Evolutionary conservation across 2,113 vertebrate genomes (phyloP), one percentile per base, ranked within the genome.

Genomic region (Salvelinus fontinalis): DNA sequence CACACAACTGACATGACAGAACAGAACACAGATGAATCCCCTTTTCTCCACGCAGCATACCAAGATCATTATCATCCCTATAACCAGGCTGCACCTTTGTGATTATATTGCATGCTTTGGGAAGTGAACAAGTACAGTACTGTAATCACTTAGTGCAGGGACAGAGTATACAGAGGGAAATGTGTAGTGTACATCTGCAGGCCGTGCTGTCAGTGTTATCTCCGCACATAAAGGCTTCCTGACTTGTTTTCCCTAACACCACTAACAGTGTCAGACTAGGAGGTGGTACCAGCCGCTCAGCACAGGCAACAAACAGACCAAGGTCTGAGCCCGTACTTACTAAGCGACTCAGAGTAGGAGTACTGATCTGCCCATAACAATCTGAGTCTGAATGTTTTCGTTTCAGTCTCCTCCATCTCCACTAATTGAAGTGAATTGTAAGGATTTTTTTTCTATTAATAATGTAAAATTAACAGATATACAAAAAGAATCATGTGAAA

Each of bases 141-240:
- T 66, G 75, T 71, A 62, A 72, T 81, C 12, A 22, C 12, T 48
- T 71, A 34, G 4, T 48, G 9, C 12, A 14, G 44, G 16, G 12
- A 67, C 29, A 54, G 29, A 13, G 59, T 26, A 76, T 74, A 26
- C 5, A 24, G 57, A 20, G 22, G 60, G 3, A 3, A n/a, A 65
- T 26, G 62, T 31, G 5, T 26, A 67, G 65, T 57, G 54, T 24
- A 78, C 81, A 86, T 81, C 83, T 84, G 83, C 49, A 77, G 75
- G 57, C 78, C 75, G 16, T 70, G 81, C 77, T 77, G 82, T 83
- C 79, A 76, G 79, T 83, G 75, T 90, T 90, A 84, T 89, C 81
- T 74, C 83, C 82, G 72, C 79, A 76, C 82, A 88, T 86, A 86
- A 87, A 81, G 76, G 73, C 79, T 79, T 71, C 78, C 76, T 80